Percentiles rank a stretch among this genome's conserved stretches.
Conservation (phyloP, 1,140 invertebrate species). For the Zophobas morio region DNA sequence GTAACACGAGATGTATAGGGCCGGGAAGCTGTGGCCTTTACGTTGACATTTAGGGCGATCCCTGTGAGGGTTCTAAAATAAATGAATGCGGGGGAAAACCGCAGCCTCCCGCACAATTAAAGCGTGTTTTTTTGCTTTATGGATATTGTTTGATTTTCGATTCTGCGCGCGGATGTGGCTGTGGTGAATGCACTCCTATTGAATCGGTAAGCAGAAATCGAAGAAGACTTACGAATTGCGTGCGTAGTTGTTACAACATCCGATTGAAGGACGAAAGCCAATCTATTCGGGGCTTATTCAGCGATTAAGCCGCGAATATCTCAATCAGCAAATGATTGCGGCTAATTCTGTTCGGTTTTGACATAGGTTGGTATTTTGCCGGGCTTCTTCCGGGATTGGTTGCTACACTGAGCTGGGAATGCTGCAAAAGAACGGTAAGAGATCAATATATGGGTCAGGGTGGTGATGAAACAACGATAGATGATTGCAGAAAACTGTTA, state of each 20-base stretch:
- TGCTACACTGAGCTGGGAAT: no score
- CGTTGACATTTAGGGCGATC: conserved; percentile 53
- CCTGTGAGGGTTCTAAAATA: conserved; percentile 12
- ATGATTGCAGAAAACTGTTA: no score
- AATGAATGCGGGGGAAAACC: not conserved
- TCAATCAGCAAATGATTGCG: conserved; percentile 9
- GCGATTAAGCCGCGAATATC: conserved; percentile 17
- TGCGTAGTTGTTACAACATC: conserved; percentile 46
- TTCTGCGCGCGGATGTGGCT: conserved; percentile 47
- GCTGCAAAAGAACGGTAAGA: no score
- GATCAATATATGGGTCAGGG: no score
- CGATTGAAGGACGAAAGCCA: conserved; percentile 36
- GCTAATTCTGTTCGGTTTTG: no score
- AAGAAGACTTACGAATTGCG: conserved; percentile 44
- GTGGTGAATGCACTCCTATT: conserved; percentile 48
- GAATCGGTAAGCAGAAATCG: conserved; percentile 49
- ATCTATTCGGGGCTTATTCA: conserved; percentile 32
- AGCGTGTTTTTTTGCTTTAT: conserved; percentile 19
- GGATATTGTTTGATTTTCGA: conserved; percentile 35
- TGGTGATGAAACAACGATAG: no score
- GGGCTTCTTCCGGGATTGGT: no score
- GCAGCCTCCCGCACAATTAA: not conserved
- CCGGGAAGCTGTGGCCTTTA: conserved; percentile 54
- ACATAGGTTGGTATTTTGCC: no score
- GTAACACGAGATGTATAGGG: conserved; percentile 53